A percentile compares a stretch with the other conserved stretches of the same genome.
Conservation (phyloP, 2,888 invertebrate species). For the Hirudinaria manillensis region DNA sequence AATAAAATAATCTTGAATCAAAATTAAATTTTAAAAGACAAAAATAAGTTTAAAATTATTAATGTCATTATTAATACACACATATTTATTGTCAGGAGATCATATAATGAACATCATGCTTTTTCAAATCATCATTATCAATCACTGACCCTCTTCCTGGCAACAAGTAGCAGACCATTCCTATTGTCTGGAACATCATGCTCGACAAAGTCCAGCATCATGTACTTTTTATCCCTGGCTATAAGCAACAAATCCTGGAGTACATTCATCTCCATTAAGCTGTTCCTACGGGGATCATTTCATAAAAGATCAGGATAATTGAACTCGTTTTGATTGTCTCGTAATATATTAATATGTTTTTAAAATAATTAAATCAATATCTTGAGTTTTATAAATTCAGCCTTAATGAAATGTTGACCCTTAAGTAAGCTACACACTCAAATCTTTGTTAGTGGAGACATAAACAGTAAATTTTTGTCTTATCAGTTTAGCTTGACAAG, state of each 20-base stretch:
- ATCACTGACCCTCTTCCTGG: conserved; percentile 70
- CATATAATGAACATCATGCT: too few species aligned
- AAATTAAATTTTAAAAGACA: too few species aligned
- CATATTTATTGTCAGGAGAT: too few species aligned
- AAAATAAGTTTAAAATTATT: too few species aligned
- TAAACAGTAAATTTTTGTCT: too few species aligned
- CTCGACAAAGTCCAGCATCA: conserved; percentile 81
- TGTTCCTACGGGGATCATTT: conserved; percentile 59
- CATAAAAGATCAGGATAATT: background rate
- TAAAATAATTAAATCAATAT: background rate
- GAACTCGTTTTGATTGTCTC: background rate
- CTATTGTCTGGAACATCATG: conserved; percentile 75
- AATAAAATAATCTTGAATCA: too few species aligned
- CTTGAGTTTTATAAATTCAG: too few species aligned
- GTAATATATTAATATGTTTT: background rate
- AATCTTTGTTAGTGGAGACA: too few species aligned
- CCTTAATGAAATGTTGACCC: too few species aligned
- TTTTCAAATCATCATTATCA: background rate
- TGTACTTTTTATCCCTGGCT: conserved; percentile 85
- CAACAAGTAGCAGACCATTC: conserved; percentile 80
- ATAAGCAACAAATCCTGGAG: conserved; percentile 83
- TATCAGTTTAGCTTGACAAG: too few species aligned
- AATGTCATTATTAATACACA: too few species aligned
- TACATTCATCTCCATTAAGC: conserved; percentile 84
- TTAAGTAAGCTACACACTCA: too few species aligned